phyloP scores from a whole-genome alignment of 2,888 invertebrate species.

The Chalcis sispes region DNA sequence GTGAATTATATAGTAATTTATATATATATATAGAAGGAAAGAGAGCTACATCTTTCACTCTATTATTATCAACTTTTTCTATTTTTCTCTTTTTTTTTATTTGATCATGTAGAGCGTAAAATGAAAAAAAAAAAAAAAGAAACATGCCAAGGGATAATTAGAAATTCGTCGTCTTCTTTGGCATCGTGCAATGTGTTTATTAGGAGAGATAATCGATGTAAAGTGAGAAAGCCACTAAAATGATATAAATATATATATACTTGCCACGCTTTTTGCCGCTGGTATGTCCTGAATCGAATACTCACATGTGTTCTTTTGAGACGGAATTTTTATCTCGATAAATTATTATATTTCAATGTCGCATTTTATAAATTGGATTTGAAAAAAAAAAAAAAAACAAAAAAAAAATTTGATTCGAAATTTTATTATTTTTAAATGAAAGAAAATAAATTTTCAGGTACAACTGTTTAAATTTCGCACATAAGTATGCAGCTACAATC shows the following conservation, averaged over 20 bases:
- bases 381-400: background rate
- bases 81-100: too few species aligned
- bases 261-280: constrained; percentile 50
- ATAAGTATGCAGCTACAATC: background rate
- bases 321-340: background rate
- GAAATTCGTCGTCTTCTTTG: constrained; percentile 1
- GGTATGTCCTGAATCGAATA: constrained; percentile 41
- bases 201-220: background rate
- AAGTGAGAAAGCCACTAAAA: background rate
- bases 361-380: background rate
- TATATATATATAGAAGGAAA: background rate
- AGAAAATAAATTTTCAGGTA: background rate
- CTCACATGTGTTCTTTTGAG: constrained; percentile 46
- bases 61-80: constrained; percentile 2
- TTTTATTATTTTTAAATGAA: too few species aligned
- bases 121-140: too few species aligned
- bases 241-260: constrained; percentile 15
- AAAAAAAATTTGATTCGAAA: too few species aligned
- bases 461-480: background rate
- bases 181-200: constrained; percentile 17
- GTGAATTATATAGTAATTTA: too few species aligned
- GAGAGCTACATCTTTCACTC: background rate
- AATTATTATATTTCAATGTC: too few species aligned
- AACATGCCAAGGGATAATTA: background rate
- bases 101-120: background rate